These are phyloP conservation scores for Argyresthia albistria DNA, from an alignment of 2,888 invertebrate species.

Conservation along the genomic window DNA sequence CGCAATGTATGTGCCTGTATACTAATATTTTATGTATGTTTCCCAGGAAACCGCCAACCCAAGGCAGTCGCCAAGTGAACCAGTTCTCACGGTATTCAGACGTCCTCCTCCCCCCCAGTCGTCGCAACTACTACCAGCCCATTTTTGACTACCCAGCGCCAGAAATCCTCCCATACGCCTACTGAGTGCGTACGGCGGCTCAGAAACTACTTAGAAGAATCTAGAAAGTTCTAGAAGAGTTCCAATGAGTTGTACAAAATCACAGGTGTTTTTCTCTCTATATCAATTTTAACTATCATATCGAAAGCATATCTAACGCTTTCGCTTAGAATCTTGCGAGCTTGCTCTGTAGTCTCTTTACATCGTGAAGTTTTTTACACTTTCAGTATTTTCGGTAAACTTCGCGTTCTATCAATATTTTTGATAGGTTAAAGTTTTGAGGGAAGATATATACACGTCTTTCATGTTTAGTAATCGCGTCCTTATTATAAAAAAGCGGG, in stretches of 20 bases:
- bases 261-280: constrained; percentile 34
- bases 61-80: constrained; percentile 54
- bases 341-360: constrained; percentile 27
- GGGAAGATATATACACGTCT: neutral
- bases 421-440: constrained; percentile 49
- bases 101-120: constrained; percentile 50
- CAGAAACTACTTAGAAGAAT: neutral
- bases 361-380: constrained; percentile 14
- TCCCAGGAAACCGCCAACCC: constrained; percentile 51
- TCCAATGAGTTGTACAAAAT: constrained; percentile 38
- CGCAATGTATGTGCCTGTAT: no score
- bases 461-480: neutral
- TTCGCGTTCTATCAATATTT: constrained; percentile 28
- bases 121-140: constrained; percentile 49
- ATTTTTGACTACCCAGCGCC: constrained; percentile 44
- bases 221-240: neutral
- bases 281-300: constrained; percentile 44
- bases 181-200: constrained; percentile 28
- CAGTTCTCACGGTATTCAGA: constrained; percentile 67
- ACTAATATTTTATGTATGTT: neutral
- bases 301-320: constrained; percentile 61
- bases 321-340: constrained; percentile 45
- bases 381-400: neutral
- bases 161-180: constrained; percentile 45
- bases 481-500: neutral